Evolutionary conservation across 2,113 vertebrate genomes (phyloP), one percentile per base, ranked within the genome.

Genomic region (Anser cygnoides): DNA sequence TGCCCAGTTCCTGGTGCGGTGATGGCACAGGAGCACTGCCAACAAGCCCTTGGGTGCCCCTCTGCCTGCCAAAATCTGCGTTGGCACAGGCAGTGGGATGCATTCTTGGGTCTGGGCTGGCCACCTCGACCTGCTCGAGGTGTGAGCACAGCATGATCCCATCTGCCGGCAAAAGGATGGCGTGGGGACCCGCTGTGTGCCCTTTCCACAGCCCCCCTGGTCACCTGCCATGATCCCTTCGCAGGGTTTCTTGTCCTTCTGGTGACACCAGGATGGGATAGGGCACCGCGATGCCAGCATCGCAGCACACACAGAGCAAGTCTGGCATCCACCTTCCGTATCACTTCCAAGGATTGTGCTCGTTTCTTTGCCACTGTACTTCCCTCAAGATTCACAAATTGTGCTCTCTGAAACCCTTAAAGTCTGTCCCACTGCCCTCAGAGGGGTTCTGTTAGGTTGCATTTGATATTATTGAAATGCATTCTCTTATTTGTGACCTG

Each of bases 111-210:
- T 28, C 62, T 11, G 10, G 6, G 5, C 41, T 62, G 39, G 28
- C 35, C 39, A 29, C 25, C 31, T 26, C 0, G 0, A 15, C 54
- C 37, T 0, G 2, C 46, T 44, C 0, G 0, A 67, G 33, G 25
- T 13, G 33, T 14, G 16, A 58, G 10, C 35, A 41, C 13, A 4
- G 25, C 0, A 1, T 80, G 46, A 2, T 52, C 29, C 82, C 73
- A 52, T 22, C 46, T 80, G 46, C 46, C 52, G 17, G 35, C 8
- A 22, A 18, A 50, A 37, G 29, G 14, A 2, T 0, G 0, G 8
- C 29, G 75, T 21, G 3, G 63, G 26, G 18, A 4, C 37, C 66
- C 0, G 0, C 23, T 37, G 25, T 6, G 52, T 52, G 33, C 22
- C 8, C 33, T 58, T 52, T 83, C 29, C 21, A 4, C 50, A 50